Evolutionary conservation across 2,113 vertebrate genomes (phyloP), one percentile per base, ranked within the genome.

Genomic region (Platanista minor): DNA sequence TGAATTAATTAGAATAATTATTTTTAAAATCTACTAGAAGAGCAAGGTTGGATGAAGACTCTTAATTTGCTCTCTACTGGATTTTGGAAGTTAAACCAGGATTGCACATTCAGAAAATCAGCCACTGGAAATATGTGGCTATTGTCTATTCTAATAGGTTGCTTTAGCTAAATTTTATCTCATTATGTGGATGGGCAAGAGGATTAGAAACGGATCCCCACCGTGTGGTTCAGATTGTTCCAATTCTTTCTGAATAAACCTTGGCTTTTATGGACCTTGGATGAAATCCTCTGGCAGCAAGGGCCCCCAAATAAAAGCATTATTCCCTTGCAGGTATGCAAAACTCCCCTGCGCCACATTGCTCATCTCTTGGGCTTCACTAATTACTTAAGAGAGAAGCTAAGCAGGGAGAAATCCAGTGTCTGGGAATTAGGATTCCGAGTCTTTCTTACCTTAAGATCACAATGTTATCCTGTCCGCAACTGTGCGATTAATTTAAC

Each of bases 141-240:
- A 91, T 98, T 98, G 97, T 98, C 97, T 98, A 27, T 98, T 96
- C 96, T 98, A 98, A 96, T 97, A 96, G 97, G 94, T 98, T 85
- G 95, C 96, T 96, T 96, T 95, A 92, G 94, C 94, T 98, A 97
- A 97, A 93, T 98, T 96, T 97, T 97, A n/a, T 89, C 86, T 98
- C 75, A 93, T 98, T 98, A 86, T 97, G 69, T 98, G 98, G 90
- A 97, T 96, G 96, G 97, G 97, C 96, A 98, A 87, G 95, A 83
- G 97, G 97, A 98, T 98, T 99, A 98, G 97, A 98, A 98, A 98
- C 91, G 97, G 93, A 97, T 98, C 91, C 96, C 98, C 89, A 59
- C 98, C 98, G 90, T 93, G 74, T 23, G 74, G 25, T 94, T 96
- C n/a, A 46, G 90, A 97, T 96, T 90, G 96, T 96, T 98, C 94